Evolutionary conservation across 2,888 invertebrate genomes (phyloP), one percentile per base, ranked within the genome.

Genomic region (Cabera pusaria): DNA sequence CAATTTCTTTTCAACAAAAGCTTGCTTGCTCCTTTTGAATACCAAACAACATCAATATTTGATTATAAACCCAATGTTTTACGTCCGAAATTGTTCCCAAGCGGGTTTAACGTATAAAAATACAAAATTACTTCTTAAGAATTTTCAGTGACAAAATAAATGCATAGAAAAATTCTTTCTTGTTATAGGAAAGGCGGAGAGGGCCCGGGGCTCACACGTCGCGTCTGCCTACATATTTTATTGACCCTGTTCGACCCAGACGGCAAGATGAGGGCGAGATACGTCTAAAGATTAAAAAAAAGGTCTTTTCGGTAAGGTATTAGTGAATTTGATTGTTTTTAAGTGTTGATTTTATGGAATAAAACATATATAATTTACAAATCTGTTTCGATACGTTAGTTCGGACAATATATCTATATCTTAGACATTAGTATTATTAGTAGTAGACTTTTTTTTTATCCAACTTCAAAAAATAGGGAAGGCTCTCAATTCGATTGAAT

Each of bases 81-180:
- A 24, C 11, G 9, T 28, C 34, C 12, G 16, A 38, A 37, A 41
- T 33, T 16, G 19, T 45, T 23, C 32, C 22, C 34, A 44, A 54
- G 50, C 44, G 31, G 48, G 51, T 33, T 56, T 61, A 58, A 58
- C 49, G 54, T 55, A 57, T 52, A 57, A 41, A 64, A 43, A 61
- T 54, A 65, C 58, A 70, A 70, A 65, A 56, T 55, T 52, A 51
- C 50, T 60, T 59, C 35, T 51, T 63, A 71, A 67, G 72, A 72
- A 77, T 77, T 80, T 79, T 73, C 63, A 72, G 72, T 70, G 61
- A 73, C 72, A 72, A 81, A 78, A 78, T 73, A 72, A 78, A 82
- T 84, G 82, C 78, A 85, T 84, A 84, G 84, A 85, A 82, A 84
- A 83, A 76, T 82, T 83, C 76, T 81, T 84, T 84, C 81, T 86